Evolutionary conservation across 2,113 vertebrate genomes (phyloP).

Genomic region (Festucalex cinctus): DNA sequence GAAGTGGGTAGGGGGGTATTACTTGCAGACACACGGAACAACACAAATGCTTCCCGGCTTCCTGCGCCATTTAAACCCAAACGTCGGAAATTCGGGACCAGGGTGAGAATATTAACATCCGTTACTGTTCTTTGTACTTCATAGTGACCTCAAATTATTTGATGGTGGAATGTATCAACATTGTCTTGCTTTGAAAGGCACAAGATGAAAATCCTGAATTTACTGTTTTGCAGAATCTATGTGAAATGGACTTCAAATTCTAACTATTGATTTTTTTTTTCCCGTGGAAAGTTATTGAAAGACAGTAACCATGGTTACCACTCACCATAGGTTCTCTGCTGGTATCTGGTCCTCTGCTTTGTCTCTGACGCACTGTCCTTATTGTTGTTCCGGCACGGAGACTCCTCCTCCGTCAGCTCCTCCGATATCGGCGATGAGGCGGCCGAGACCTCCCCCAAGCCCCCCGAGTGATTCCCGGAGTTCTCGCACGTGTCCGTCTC

Average conservation of each 20-base stretch:
- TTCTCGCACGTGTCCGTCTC: background rate
- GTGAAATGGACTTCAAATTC: too few species aligned
- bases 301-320: slow-evolving; percentile 37
- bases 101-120: too few species aligned
- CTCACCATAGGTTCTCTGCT: slow-evolving; percentile 62
- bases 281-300: slow-evolving; percentile 2
- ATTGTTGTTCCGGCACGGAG: slow-evolving; percentile 73
- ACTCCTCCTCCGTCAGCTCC: slow-evolving; percentile 56
- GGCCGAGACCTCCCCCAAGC: slow-evolving; percentile 16
- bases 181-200: too few species aligned
- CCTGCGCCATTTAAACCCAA: slow-evolving; percentile 2
- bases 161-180: too few species aligned
- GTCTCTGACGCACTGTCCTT: slow-evolving; percentile 43
- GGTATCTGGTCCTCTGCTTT: slow-evolving; percentile 43
- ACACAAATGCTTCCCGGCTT: slow-evolving; percentile 6
- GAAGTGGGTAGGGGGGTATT: background rate
- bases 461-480: slow-evolving; percentile 24
- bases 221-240: too few species aligned
- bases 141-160: too few species aligned
- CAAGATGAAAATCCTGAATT: too few species aligned
- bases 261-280: too few species aligned
- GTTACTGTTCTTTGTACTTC: too few species aligned
- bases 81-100: too few species aligned
- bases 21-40: background rate
- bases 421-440: slow-evolving; percentile 40